Percentiles rank a stretch among this genome's conserved stretches.
Evolutionary conservation across 2,113 vertebrate species (phyloP).

Genomic region (Tenrec ecaudatus): DNA sequence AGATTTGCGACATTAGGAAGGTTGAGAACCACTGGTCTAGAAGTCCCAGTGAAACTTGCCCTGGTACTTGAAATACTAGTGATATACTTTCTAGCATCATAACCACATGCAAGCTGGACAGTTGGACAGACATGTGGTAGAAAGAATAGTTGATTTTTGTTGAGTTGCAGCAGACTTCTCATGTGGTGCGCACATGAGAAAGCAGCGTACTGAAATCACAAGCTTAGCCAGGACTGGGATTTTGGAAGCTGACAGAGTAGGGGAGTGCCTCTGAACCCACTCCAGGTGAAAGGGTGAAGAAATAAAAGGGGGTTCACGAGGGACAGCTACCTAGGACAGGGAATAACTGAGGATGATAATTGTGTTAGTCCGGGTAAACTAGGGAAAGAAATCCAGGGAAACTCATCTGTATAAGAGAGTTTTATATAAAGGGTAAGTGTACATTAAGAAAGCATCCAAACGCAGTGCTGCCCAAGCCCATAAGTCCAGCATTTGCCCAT

Average conservation of each 20-base stretch:
- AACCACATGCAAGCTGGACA: background rate
- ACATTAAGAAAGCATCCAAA: too few species aligned
- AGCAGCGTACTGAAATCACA: background rate
- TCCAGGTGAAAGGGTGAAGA: background rate
- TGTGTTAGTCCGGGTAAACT: too few species aligned
- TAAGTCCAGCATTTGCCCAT: too few species aligned
- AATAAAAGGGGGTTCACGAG: background rate
- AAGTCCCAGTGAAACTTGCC: background rate
- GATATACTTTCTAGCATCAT: background rate
- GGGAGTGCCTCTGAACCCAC: background rate
- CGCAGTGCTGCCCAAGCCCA: too few species aligned
- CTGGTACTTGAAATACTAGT: background rate
- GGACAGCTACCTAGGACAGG: fast-evolving
- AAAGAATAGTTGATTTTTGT: background rate
- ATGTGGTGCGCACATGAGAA: background rate
- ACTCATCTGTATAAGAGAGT: too few species aligned
- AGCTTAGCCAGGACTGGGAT: background rate
- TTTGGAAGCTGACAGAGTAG: background rate
- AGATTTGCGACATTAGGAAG: too few species aligned
- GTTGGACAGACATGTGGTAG: background rate
- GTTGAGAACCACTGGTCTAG: background rate
- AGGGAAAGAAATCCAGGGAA: too few species aligned
- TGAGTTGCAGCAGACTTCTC: background rate
- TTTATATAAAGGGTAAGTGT: too few species aligned
- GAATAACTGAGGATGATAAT: background rate